Evolutionary conservation across 1,140 invertebrate species (phyloP).

Genomic region (Cotesia glomerata): DNA sequence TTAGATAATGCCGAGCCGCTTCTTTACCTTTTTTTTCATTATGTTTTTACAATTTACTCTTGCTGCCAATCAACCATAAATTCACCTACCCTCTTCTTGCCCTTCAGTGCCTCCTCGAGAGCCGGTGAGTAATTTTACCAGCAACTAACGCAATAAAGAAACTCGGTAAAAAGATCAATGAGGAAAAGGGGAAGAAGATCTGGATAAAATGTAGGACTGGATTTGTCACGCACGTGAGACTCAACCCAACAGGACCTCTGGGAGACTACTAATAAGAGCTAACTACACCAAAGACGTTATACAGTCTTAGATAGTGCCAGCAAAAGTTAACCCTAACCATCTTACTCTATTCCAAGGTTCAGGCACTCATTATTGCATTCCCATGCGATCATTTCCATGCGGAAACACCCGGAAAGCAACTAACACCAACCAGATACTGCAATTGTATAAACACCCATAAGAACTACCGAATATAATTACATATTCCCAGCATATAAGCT

Average conservation of each 20-base stretch:
- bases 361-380: constrained; percentile 52
- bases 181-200: too few relatives aligned
- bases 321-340: constrained; percentile 28
- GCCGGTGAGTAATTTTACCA: too few relatives aligned
- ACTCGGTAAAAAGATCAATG: too few relatives aligned
- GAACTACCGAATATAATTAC: background rate
- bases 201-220: too few relatives aligned
- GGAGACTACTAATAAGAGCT: constrained; percentile 57
- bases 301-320: constrained; percentile 3
- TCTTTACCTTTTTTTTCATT: constrained; percentile 30
- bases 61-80: constrained; percentile 14
- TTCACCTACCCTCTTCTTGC: background rate
- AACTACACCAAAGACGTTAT: constrained; percentile 43
- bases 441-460: too few relatives aligned
- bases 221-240: constrained; percentile 29
- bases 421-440: too few relatives aligned
- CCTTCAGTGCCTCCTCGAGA: background rate
- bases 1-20: constrained; percentile 64
- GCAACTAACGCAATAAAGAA: too few relatives aligned
- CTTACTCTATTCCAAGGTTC: background rate
- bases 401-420: constrained; percentile 2
- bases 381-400: constrained; percentile 35
- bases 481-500: constrained; percentile 50
- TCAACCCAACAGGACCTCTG: constrained; percentile 48
- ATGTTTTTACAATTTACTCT: constrained; percentile 2